Base-by-base conservation (phyloP, 1,140 invertebrate genomes). In the Tyrophagus putrescentiae region DNA sequence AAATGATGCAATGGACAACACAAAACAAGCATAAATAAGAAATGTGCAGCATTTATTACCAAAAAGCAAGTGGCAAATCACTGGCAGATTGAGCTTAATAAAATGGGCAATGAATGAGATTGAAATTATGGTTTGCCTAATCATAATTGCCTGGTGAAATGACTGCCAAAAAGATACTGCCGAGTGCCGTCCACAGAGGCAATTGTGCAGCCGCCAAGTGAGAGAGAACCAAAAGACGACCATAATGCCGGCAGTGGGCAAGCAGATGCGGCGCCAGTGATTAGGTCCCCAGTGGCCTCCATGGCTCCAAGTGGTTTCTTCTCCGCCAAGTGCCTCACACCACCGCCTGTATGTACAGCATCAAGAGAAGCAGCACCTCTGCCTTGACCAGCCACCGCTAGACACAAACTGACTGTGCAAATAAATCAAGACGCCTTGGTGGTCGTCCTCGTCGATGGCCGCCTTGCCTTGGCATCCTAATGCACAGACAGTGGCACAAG, bases 381-480 rank as follows among this genome's bases (percentile, higher is more conserved):
- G n/a, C n/a, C n/a, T n/a, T n/a, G n/a, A n/a, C n/a, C n/a, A n/a
- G n/a, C n/a, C n/a, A n/a, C n/a, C n/a, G n/a, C n/a, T n/a, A n/a
- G n/a, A n/a, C n/a, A n/a, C n/a, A n/a, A n/a, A n/a, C n/a, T n/a
- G n/a, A n/a, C n/a, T n/a, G n/a, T 13, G 7, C 7, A 29, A 48
- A 48, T 48, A 48, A 48, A 48, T 48, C 45, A 48, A 48, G 45
- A 21, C 45, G 18, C 7, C 21, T 48, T 48, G 7, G 31, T 48
- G 18, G 45, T n/a, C n/a, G n/a, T 48, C 21, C 18, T 29, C 45
- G 18, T 21, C 13, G 21, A 13, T 39, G 36, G 13, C 36, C 13
- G 21, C 36, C 13, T 39, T 39, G 36, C 21, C 36, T 39, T 48
- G 18, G 21, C 7, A 48, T 7, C n/a, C n/a, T n/a, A n/a, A n/a